These are phyloP conservation scores for Meloidogyne floridensis DNA, from an alignment of 1,140 invertebrate genomes.

Conservation along the genomic window DNA sequence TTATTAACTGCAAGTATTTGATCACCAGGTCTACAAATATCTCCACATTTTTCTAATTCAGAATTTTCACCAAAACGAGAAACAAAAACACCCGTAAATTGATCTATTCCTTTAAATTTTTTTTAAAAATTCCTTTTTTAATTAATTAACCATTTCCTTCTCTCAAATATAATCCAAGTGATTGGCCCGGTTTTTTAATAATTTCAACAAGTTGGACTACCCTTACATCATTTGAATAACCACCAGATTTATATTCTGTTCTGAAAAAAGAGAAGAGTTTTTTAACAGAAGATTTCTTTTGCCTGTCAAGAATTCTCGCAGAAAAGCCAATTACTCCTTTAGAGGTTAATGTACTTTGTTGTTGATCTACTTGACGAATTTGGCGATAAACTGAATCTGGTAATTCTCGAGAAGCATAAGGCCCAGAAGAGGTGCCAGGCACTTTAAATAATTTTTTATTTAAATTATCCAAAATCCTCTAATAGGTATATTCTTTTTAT, in stretches of 20 bases:
- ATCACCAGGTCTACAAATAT: slow-evolving; percentile 96
- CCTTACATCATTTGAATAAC: slow-evolving; percentile 36
- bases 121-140: neutral
- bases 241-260: slow-evolving; percentile 22
- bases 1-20: slow-evolving; percentile 96
- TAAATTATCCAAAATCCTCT: neutral
- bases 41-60: slow-evolving; percentile 86
- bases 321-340: slow-evolving; percentile 45
- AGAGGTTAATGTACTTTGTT: slow-evolving; percentile 42
- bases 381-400: slow-evolving; percentile 40
- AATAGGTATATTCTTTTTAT: too few relatives aligned
- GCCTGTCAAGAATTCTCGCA: slow-evolving; percentile 40
- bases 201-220: slow-evolving; percentile 87
- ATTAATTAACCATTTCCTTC: slow-evolving; percentile 60
- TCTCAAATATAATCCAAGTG: slow-evolving; percentile 89
- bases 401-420: slow-evolving; percentile 24
- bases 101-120: slow-evolving; percentile 75
- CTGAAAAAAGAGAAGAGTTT: neutral
- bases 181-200: slow-evolving; percentile 93
- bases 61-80: slow-evolving; percentile 82
- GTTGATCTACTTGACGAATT: slow-evolving; percentile 49
- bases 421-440: slow-evolving; percentile 24
- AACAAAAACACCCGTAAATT: slow-evolving; percentile 93
- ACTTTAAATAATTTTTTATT: neutral
- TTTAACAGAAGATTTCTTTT: neutral